Percentiles rank a stretch among this genome's conserved stretches.
Evolutionary conservation across 2,113 vertebrate genomes (phyloP).

Genomic region (Serinus canaria): DNA sequence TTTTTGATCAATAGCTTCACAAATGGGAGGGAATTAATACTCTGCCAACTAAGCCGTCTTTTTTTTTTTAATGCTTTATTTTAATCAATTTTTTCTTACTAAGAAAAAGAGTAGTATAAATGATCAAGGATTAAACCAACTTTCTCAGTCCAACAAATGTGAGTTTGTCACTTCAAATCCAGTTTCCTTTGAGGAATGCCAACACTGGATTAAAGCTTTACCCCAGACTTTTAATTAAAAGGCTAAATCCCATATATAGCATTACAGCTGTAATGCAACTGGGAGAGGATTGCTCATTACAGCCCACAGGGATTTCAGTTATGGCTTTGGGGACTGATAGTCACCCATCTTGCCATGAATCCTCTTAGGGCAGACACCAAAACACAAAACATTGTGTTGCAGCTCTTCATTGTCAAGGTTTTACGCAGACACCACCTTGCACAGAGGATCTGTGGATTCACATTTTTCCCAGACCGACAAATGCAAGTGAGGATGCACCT

Average conservation of each 20-base stretch:
- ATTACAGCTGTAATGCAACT: conserved; percentile 54
- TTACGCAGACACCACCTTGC: background rate
- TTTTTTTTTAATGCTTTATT: background rate
- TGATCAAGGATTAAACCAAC: background rate
- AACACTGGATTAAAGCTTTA: conserved; percentile 53
- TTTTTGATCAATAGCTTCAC: conserved; percentile 44
- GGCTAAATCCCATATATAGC: conserved; percentile 43
- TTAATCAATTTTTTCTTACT: background rate
- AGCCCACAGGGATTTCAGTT: conserved; percentile 18
- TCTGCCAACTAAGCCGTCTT: background rate
- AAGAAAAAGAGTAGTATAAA: background rate
- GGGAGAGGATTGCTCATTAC: conserved; percentile 63
- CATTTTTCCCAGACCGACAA: background rate
- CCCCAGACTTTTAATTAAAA: conserved; percentile 68
- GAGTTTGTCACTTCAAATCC: conserved; percentile 46
- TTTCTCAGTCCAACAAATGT: background rate
- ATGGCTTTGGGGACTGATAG: conserved; percentile 28
- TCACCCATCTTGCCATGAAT: conserved; percentile 33
- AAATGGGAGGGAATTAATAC: conserved; percentile 4
- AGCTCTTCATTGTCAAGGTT: conserved; percentile 9
- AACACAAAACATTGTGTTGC: background rate
- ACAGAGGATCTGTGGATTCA: background rate
- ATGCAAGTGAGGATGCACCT: background rate
- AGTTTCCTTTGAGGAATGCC: conserved; percentile 28
- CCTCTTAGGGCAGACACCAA: background rate